Conservation (phyloP, 92 coral and sea anemone genomes). For the Ricordea florida region DNA sequence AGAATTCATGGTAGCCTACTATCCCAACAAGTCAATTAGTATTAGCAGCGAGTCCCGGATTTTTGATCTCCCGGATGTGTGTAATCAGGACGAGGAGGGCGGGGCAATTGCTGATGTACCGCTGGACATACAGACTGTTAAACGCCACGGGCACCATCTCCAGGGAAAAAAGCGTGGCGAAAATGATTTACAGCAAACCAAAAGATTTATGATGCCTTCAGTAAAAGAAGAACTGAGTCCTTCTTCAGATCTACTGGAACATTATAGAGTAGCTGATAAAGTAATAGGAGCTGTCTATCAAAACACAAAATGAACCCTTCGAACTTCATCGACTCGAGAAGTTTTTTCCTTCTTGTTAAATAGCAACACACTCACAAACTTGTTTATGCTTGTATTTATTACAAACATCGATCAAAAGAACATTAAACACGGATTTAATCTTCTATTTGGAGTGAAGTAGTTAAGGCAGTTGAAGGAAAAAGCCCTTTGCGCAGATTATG, state of each 20-base stretch:
- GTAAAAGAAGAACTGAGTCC: neutral
- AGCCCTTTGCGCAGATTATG: too few species aligned
- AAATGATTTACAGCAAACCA: constrained; percentile 3
- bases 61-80: constrained; percentile 20
- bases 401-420: too few species aligned
- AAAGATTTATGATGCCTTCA: constrained; percentile 16
- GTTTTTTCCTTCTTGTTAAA: neutral
- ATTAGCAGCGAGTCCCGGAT: constrained; percentile 41
- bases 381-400: too few species aligned
- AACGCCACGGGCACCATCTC: constrained; percentile 5
- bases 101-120: constrained; percentile 18
- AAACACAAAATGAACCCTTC: neutral
- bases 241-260: constrained; percentile 20
- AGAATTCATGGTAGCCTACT: constrained; percentile 61
- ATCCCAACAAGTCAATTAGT: constrained; percentile 38
- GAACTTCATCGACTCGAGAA: neutral
- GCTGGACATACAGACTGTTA: constrained; percentile 20
- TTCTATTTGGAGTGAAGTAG: too few species aligned
- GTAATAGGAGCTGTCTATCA: neutral
- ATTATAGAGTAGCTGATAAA: constrained; percentile 9
- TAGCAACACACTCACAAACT: too few species aligned
- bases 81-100: constrained; percentile 1
- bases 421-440: too few species aligned
- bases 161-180: neutral
- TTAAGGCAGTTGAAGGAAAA: too few species aligned